A percentile compares a stretch with the other conserved stretches of the same genome.
Evolutionary conservation across 2,113 vertebrate genomes (phyloP).

Genomic region (Dascyllus trimaculatus): DNA sequence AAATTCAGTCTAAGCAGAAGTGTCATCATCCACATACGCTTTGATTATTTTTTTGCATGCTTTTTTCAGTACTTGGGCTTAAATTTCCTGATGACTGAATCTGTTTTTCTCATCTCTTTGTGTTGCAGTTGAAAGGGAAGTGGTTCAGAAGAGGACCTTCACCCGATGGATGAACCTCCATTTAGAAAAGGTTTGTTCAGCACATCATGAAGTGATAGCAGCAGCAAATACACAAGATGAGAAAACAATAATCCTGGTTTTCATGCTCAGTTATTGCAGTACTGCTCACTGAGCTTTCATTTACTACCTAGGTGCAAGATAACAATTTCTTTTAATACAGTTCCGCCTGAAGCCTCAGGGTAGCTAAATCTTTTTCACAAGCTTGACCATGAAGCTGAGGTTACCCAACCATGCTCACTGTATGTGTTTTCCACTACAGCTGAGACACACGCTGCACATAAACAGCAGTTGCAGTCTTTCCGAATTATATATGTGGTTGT

Average conservation of each 20-base stretch:
- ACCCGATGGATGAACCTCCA: constrained; percentile 98
- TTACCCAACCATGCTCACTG: neutral
- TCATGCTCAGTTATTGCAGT: neutral
- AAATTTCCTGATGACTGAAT: constrained; percentile 1
- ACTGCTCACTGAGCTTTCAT: neutral
- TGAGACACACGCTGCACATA: constrained; percentile 27
- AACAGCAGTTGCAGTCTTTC: constrained; percentile 33
- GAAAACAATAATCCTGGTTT: neutral
- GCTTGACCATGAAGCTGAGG: neutral
- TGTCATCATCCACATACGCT: too few species aligned
- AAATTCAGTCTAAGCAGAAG: too few species aligned
- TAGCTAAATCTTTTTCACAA: neutral
- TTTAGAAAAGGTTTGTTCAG: constrained; percentile 90
- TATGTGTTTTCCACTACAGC: neutral
- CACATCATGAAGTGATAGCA: neutral
- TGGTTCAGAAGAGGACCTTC: constrained; percentile 98
- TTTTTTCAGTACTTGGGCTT: neutral
- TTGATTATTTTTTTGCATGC: too few species aligned
- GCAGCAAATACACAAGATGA: neutral
- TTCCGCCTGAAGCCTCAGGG: neutral
- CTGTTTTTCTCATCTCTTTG: constrained; percentile 21
- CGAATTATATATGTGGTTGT: constrained; percentile 68
- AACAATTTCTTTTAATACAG: constrained; percentile 28
- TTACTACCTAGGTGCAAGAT: neutral
- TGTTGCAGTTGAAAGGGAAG: constrained; percentile 91